A percentile compares a stretch with the other conserved stretches of the same genome.
phyloP scores from a whole-genome alignment of 2,888 invertebrate genomes.

The Zhuqinia jingwanae region DNA sequence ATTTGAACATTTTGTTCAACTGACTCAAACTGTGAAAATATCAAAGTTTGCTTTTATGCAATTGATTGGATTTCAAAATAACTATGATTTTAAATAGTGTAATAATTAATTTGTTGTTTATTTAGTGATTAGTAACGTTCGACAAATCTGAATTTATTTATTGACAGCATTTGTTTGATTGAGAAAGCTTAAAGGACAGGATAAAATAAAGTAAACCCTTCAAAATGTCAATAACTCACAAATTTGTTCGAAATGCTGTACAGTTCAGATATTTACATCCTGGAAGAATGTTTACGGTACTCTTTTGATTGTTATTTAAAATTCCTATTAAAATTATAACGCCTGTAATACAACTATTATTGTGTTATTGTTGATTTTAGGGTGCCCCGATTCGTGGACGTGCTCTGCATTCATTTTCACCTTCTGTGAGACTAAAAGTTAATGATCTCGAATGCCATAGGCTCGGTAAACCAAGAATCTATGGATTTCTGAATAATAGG shows the following conservation, averaged over 20 bases:
- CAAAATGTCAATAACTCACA: slow-evolving; percentile 39
- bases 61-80: too few relatives aligned
- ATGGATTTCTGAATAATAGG: background rate
- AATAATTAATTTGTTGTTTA: too few relatives aligned
- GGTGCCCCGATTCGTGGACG: background rate
- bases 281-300: background rate
- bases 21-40: too few relatives aligned
- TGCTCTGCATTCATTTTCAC: background rate
- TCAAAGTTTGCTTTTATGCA: too few relatives aligned
- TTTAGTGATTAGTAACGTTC: background rate
- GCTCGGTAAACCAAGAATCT: background rate
- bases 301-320: too few relatives aligned
- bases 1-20: background rate
- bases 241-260: slow-evolving; percentile 18
- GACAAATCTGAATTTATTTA: background rate
- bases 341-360: background rate
- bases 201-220: too few relatives aligned
- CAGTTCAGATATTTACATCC: background rate
- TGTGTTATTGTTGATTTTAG: background rate
- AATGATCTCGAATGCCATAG: background rate
- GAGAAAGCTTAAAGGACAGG: too few relatives aligned
- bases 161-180: too few relatives aligned
- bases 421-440: background rate
- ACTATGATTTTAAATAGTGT: too few relatives aligned
- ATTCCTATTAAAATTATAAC: too few relatives aligned